Evolutionary conservation across 2,113 vertebrate species (phyloP).

Genomic region (Nycticebus coucang): DNA sequence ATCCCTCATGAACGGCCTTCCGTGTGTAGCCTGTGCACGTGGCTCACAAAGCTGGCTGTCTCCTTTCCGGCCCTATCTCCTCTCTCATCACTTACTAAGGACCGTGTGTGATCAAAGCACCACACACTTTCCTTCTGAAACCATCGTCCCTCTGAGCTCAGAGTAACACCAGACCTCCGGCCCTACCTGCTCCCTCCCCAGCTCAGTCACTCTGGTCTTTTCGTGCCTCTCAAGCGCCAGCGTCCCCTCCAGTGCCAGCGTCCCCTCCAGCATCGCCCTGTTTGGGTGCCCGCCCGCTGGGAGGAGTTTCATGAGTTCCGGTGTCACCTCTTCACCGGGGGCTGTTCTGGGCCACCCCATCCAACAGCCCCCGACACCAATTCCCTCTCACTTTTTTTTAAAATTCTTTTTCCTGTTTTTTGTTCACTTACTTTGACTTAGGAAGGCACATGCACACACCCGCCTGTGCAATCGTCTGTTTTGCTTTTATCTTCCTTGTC

Average conservation of each 20-base stretch:
- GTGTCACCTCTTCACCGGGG: too few species aligned
- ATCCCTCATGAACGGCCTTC: too few species aligned
- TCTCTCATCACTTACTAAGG: not conserved
- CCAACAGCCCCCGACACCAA: accelerated
- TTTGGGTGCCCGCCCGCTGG: accelerated
- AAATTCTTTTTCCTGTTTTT: too few species aligned
- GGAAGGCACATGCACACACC: not conserved
- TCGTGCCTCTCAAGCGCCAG: accelerated
- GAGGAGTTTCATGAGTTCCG: not conserved
- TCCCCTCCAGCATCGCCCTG: not conserved
- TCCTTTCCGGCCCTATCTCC: not conserved
- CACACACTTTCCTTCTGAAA: not conserved
- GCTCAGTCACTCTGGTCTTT: not conserved
- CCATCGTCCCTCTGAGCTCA: not conserved
- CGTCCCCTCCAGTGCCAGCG: not conserved
- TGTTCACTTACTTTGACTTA: not conserved
- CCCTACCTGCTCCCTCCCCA: not conserved
- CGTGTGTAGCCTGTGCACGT: too few species aligned
- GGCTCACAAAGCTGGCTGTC: not conserved
- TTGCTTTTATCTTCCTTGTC: not conserved
- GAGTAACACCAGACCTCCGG: not conserved
- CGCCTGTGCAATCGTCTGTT: not conserved
- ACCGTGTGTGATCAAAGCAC: not conserved
- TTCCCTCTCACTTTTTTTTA: not conserved
- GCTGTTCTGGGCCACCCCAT: not conserved